Percentiles rank a stretch among this genome's conserved stretches.
phyloP scores from a whole-genome alignment of 53 echinoderm and acorn worm species.

The Holothuria leucospilota region DNA sequence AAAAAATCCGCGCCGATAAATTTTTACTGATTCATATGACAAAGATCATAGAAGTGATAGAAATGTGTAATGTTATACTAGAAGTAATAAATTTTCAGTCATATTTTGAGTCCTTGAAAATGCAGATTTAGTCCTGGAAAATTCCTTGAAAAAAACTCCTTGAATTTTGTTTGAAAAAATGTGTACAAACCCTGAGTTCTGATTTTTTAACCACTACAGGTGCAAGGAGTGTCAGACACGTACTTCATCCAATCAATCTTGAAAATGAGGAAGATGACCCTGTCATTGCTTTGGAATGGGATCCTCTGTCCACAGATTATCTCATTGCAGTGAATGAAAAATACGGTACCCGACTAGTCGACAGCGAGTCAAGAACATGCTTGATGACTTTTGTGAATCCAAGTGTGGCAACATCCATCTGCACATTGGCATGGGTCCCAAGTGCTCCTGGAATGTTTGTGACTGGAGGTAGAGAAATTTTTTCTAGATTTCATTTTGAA shows the following conservation, averaged over 20 bases:
- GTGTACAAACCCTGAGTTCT: no score
- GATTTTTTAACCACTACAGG: slow-evolving; percentile 43
- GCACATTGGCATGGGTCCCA: slow-evolving; percentile 95
- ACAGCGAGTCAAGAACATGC: slow-evolving; percentile 73
- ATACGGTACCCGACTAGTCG: slow-evolving; percentile 81
- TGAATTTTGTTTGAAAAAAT: no score
- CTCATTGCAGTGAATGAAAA: slow-evolving; percentile 77
- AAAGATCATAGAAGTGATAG: no score
- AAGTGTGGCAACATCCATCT: slow-evolving; percentile 71
- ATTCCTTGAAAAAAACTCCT: no score
- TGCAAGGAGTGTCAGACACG: slow-evolving; percentile 76
- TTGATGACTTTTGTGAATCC: slow-evolving; percentile 89
- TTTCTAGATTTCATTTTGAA: no score
- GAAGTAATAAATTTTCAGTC: no score
- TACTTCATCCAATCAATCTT: slow-evolving; percentile 65
- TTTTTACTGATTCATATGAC: no score
- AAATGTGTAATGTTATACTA: no score
- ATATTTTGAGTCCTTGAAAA: no score
- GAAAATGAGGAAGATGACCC: slow-evolving; percentile 91
- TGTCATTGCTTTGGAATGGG: slow-evolving; percentile 93
- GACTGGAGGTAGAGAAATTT: slow-evolving; percentile 79
- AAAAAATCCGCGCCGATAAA: no score
- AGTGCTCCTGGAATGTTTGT: slow-evolving; percentile 99
- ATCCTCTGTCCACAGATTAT: slow-evolving; percentile 90
- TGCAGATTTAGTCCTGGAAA: no score